A percentile compares a stretch with the other conserved stretches of the same genome.
Conservation (phyloP, 2,113 vertebrate species). For the Hystrix brachyura region DNA sequence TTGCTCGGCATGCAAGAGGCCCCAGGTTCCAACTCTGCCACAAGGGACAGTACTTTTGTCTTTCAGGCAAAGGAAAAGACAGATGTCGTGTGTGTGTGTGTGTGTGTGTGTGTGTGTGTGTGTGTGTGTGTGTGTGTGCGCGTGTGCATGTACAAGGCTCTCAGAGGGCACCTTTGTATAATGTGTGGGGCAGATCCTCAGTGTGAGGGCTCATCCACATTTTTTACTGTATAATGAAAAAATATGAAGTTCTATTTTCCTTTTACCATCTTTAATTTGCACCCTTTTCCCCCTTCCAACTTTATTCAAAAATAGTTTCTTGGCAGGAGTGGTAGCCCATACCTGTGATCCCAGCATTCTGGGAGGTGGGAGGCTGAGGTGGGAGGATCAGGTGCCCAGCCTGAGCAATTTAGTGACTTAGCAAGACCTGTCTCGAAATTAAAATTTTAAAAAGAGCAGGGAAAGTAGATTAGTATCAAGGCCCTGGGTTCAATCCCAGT, state of each 20-base stretch:
- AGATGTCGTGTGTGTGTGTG: no score
- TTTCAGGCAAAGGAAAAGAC: background rate
- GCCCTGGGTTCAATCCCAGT: background rate
- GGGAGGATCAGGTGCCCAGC: background rate
- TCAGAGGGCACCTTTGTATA: background rate
- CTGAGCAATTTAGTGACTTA: background rate
- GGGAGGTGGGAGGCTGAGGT: background rate
- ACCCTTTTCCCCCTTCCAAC: background rate
- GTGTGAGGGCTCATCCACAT: background rate
- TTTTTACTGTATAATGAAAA: constrained; percentile 8
- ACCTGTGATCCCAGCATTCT: background rate
- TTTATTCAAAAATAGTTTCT: background rate
- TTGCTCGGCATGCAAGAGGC: background rate
- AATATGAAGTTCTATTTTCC: background rate
- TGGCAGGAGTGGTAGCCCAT: background rate
- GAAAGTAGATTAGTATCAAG: background rate
- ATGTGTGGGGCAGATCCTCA: background rate
- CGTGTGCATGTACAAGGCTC: background rate
- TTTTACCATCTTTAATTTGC: constrained; percentile 4
- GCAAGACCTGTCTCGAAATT: background rate
- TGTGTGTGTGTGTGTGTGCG: no score
- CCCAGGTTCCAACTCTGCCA: background rate
- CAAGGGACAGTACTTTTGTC: background rate
- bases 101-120: no score
- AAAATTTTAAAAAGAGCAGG: background rate